Evolutionary conservation across 2,797 vertebrate species (phyloP).

Genomic region (Pipistrellus kuhlii): DNA sequence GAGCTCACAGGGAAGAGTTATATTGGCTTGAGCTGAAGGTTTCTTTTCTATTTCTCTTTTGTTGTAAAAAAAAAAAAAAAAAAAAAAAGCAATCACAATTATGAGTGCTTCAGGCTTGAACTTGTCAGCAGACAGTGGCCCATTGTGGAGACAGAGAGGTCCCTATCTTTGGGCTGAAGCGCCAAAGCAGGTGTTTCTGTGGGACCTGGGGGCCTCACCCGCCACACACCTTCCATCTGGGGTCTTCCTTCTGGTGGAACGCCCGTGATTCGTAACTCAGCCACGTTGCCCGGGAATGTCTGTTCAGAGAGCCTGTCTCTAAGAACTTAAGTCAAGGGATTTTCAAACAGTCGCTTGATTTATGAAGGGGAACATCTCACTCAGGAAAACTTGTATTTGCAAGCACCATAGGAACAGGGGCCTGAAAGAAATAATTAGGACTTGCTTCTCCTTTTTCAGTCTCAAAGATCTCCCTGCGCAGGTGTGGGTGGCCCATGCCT

Average conservation of each 20-base stretch:
- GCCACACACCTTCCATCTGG: slow-evolving; percentile 68
- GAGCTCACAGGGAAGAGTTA: slow-evolving; percentile 26
- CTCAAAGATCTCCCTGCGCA: neutral
- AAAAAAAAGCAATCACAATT: slow-evolving; percentile 71
- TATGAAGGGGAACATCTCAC: slow-evolving; percentile 64
- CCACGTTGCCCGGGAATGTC: slow-evolving; percentile 78
- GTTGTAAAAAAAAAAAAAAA: slow-evolving; percentile 37
- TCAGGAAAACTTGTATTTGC: slow-evolving; percentile 82
- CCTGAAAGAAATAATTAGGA: slow-evolving; percentile 71
- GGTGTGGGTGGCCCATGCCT: neutral
- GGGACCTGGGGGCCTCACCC: slow-evolving; percentile 66
- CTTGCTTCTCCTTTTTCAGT: neutral
- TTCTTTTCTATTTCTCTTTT: too few species aligned
- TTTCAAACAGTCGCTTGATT: slow-evolving; percentile 84
- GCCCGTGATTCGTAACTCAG: slow-evolving; percentile 80
- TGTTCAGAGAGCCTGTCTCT: slow-evolving; percentile 82
- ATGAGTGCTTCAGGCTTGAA: slow-evolving; percentile 80
- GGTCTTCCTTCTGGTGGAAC: slow-evolving; percentile 65
- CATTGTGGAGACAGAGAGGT: slow-evolving; percentile 82
- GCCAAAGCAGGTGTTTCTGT: slow-evolving; percentile 72
- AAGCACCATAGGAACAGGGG: slow-evolving; percentile 54
- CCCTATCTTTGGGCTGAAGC: slow-evolving; percentile 74
- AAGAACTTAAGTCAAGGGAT: slow-evolving; percentile 83
- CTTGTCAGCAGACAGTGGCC: slow-evolving; percentile 80
- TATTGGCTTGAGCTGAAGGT: neutral